Percentiles rank a stretch among this genome's conserved stretches.
phyloP scores from a whole-genome alignment of 2,113 vertebrate genomes.

The Craseonycteris thonglongyai region DNA sequence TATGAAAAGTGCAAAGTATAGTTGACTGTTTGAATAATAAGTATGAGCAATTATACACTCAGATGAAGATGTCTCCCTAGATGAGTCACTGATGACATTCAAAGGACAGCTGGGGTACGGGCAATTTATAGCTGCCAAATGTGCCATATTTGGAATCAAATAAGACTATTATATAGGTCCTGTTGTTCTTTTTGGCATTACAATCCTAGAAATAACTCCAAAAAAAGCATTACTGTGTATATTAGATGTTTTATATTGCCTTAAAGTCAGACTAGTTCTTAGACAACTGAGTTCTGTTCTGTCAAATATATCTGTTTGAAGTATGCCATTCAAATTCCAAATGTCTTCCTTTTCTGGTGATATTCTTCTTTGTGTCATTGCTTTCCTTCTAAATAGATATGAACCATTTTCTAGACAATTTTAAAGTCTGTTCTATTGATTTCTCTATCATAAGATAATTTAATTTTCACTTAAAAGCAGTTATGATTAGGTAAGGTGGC shows the following conservation, averaged over 20 bases:
- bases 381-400: background rate
- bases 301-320: background rate
- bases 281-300: background rate
- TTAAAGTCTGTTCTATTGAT: background rate
- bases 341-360: background rate
- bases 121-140: too few species aligned
- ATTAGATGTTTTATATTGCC: background rate
- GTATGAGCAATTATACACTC: too few species aligned
- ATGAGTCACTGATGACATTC: too few species aligned
- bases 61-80: too few species aligned
- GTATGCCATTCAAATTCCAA: background rate
- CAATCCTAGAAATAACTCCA: background rate
- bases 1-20: too few species aligned
- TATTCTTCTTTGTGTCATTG: background rate
- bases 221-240: background rate
- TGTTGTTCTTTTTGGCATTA: background rate
- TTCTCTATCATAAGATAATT: background rate
- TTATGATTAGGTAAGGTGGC: background rate
- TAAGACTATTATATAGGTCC: background rate
- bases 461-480: background rate
- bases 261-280: background rate
- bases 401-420: background rate
- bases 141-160: too few species aligned
- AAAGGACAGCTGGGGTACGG: too few species aligned
- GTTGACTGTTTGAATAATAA: too few species aligned